These are phyloP conservation scores for Platyrinchus mystaceus DNA, from an alignment of 2,797 vertebrate species.

Conservation along the genomic window DNA sequence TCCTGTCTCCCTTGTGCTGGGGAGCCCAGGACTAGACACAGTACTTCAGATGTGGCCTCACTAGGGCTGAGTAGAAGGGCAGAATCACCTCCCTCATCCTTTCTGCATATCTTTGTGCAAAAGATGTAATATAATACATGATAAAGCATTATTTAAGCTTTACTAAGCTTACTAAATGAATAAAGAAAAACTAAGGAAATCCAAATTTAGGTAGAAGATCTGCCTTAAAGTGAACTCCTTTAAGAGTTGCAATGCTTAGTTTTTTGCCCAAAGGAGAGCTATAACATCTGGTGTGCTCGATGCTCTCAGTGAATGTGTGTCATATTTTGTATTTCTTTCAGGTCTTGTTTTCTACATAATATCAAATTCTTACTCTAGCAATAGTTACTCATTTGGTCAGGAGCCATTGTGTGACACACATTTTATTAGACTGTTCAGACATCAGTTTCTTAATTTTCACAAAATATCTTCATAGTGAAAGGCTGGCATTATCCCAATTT, in stretches of 20 bases:
- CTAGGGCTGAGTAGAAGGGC: not conserved
- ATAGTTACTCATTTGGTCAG: not conserved
- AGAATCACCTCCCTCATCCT: not conserved
- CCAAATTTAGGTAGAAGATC: not conserved
- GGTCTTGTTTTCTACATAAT: not conserved
- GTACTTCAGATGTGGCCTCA: not conserved
- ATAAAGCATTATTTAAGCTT: not conserved
- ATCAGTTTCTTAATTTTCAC: not conserved
- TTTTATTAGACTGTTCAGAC: not conserved
- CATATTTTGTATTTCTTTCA: not conserved
- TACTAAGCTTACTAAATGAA: not conserved
- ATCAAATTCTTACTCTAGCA: not conserved
- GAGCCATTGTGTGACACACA: not conserved
- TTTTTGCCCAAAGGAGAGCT: not conserved
- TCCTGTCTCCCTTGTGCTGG: not conserved
- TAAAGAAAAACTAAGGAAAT: not conserved
- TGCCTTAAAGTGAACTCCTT: not conserved
- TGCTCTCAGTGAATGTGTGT: not conserved
- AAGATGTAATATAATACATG: not conserved
- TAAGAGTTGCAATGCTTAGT: fast-evolving
- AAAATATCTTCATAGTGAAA: not conserved
- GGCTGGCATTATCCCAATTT: not conserved
- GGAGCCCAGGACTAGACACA: not conserved
- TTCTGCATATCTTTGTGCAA: not conserved
- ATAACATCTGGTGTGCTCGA: not conserved